Base-by-base conservation (phyloP, 2,888 invertebrate genomes). In the Athrips mouffetella region DNA sequence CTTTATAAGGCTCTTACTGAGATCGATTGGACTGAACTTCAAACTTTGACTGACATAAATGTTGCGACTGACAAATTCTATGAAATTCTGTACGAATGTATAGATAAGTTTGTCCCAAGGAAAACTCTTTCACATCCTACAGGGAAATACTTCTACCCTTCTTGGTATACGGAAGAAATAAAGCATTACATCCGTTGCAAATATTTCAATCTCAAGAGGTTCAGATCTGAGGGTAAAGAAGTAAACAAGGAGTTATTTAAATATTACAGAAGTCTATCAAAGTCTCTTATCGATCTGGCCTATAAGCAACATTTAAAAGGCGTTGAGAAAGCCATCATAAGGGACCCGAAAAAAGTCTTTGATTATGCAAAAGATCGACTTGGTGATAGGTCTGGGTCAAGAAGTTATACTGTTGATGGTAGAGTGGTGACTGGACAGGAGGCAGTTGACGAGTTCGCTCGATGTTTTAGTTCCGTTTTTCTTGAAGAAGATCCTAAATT, bases 141-240 rank as follows among this genome's bases (percentile, higher is more conserved):
- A 16, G 18, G 18, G 16, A 39, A 39, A 20, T 39, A 39, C 13
- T 10, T 20, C 1, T 20, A 21, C 21, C 39, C 20, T 2, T 20
- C 10, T 3, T 21, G 39, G 20, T 39, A 39, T 13, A 39, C 21
- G 3, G 10, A 20, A 1, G 21, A 39, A 39, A 39, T 39, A 8
- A 39, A 11, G 2, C 13, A 21, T 6, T 11, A 39, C 11, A 39
- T 39, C 5, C 10, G 13, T 6, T 11, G 13, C 11, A 39, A 39
- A 21, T 39, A 39, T 11, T 39, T 39, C 21, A 10, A 39, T 39
- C 11, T 20, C 3, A 39, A 39, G 21, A 39, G n/a, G 39, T 39
- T 20, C 11, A 39, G 21, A n/a, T n/a, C 20, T n/a, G n/a, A 21
- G 2, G 13, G 13, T n/a, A 1, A 20, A 18, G 20, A 11, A 21